Conservation (phyloP, 2,888 invertebrate genomes). For the Campoplex capitator region DNA sequence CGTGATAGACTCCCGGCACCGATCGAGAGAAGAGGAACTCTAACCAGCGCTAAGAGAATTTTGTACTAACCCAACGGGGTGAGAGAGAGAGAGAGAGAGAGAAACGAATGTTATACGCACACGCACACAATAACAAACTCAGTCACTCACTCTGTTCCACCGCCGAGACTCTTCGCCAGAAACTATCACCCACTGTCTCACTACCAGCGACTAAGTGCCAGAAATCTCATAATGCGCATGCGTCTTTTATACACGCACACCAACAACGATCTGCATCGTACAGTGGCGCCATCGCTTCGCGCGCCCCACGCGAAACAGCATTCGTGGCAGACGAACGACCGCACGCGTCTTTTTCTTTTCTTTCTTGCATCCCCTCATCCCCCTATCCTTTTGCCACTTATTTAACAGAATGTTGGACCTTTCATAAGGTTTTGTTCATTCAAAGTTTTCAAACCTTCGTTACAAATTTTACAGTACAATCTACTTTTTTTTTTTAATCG, state of each 20-base stretch:
- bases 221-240: slow-evolving; percentile 88
- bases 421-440: background rate
- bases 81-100: slow-evolving; percentile 23
- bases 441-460: background rate
- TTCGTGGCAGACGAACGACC: slow-evolving; percentile 44
- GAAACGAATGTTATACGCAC: slow-evolving; percentile 27
- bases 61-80: slow-evolving; percentile 45
- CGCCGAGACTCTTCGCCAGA: slow-evolving; percentile 20
- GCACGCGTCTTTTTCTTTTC: slow-evolving; percentile 5
- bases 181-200: slow-evolving; percentile 47
- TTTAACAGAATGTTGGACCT: background rate
- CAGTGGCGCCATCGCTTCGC: slow-evolving; percentile 44
- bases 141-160: slow-evolving; percentile 41
- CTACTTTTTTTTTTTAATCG: background rate
- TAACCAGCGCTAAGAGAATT: slow-evolving; percentile 64
- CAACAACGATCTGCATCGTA: background rate
- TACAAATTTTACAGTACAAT: background rate
- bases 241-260: slow-evolving; percentile 78
- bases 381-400: background rate
- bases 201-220: slow-evolving; percentile 85
- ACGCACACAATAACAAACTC: slow-evolving; percentile 37
- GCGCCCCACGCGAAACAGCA: slow-evolving; percentile 30
- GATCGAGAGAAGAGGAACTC: slow-evolving; percentile 60
- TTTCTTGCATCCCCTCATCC: background rate
- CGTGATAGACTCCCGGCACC: slow-evolving; percentile 77